A percentile compares a stretch with the other conserved stretches of the same genome.
These are phyloP conservation scores for Gadopsis marmoratus DNA, from an alignment of 2,797 vertebrate species.

Conservation along the genomic window DNA sequence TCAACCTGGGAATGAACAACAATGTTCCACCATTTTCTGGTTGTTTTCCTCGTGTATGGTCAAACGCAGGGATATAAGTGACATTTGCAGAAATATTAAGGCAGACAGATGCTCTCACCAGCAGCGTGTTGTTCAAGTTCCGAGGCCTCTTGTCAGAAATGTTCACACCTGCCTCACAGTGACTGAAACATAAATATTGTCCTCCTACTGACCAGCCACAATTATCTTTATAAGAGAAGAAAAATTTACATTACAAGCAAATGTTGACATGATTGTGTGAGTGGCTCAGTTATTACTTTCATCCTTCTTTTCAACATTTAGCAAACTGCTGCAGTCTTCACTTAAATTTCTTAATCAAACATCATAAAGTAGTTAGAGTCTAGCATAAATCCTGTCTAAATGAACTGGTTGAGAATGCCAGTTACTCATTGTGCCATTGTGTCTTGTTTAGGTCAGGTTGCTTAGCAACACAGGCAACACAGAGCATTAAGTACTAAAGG, in stretches of 20 bases:
- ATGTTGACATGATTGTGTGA: too few relatives aligned
- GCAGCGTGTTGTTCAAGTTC: background rate
- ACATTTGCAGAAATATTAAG: background rate
- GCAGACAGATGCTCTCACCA: background rate
- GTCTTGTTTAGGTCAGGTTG: constrained; percentile 66
- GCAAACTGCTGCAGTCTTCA: too few relatives aligned
- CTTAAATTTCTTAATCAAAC: background rate
- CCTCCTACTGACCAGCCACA: too few relatives aligned
- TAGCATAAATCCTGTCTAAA: background rate
- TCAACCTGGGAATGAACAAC: background rate
- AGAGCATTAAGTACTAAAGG: constrained; percentile 26
- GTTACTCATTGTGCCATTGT: constrained; percentile 52
- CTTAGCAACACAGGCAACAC: constrained; percentile 80
- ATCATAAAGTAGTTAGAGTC: background rate
- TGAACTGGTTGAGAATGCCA: background rate
- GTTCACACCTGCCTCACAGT: too few relatives aligned
- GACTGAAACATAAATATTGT: too few relatives aligned
- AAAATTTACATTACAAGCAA: too few relatives aligned
- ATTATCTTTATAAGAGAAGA: too few relatives aligned
- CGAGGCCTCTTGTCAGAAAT: background rate
- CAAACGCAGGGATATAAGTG: background rate
- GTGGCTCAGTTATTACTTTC: too few relatives aligned
- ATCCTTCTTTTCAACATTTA: background rate
- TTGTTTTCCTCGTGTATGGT: background rate
- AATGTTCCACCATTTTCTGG: background rate